phyloP scores from a whole-genome alignment of 1,140 invertebrate species.

The Bombus sibiricus region DNA sequence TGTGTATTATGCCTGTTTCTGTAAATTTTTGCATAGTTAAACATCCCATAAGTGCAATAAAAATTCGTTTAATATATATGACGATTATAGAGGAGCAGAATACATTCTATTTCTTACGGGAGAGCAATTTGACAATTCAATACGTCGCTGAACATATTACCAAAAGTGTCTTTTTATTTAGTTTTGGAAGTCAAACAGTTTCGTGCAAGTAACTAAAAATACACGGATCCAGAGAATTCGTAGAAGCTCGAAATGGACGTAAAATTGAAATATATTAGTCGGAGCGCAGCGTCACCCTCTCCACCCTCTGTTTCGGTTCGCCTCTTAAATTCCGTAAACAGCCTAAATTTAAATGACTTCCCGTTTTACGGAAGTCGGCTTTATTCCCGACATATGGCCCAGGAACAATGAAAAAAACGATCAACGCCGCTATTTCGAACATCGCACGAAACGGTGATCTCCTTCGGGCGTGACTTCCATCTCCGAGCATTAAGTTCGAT shows the following conservation, averaged over 20 bases:
- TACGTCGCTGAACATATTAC: not conserved
- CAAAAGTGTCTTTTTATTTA: not conserved
- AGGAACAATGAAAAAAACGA: conserved; percentile 36
- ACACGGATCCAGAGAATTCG: not conserved
- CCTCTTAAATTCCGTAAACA: conserved; percentile 52
- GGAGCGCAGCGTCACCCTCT: not conserved
- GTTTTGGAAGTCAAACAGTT: not conserved
- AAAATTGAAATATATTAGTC: conserved; percentile 30
- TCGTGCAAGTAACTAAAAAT: conserved; percentile 15
- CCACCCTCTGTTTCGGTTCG: not conserved
- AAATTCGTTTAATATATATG: no score
- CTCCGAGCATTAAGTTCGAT: conserved; percentile 11
- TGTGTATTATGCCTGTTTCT: no score
- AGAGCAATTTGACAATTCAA: no score
- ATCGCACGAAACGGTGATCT: conserved; percentile 1
- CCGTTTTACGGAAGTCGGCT: conserved; percentile 66
- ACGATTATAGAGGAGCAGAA: no score
- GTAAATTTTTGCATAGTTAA: no score
- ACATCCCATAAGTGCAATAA: no score
- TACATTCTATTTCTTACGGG: no score
- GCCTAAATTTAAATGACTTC: conserved; percentile 69
- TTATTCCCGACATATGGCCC: conserved; percentile 68
- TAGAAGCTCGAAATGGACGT: not conserved
- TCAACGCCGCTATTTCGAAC: conserved; percentile 37
- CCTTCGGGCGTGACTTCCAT: conserved; percentile 3